A percentile compares a stretch with the other conserved stretches of the same genome.
Evolutionary conservation across 1,140 invertebrate genomes (phyloP).

Genomic region (Pissodes strobi): DNA sequence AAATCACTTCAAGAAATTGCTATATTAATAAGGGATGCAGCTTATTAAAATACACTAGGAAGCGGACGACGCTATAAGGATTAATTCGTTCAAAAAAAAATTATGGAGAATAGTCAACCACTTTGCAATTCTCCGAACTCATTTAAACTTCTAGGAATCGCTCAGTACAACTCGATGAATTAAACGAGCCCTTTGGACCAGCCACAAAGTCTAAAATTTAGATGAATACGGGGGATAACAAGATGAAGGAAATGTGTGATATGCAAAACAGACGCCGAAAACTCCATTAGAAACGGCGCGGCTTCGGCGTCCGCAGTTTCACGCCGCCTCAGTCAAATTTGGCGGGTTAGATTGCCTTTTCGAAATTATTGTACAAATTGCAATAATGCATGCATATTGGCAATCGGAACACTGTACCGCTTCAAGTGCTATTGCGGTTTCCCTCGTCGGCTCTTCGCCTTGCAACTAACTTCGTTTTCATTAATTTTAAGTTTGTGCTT

Average conservation of each 20-base stretch:
- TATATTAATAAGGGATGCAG: too few species aligned
- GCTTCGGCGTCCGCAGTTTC: slow-evolving; percentile 1
- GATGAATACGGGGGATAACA: slow-evolving; percentile 32
- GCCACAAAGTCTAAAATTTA: slow-evolving; percentile 30
- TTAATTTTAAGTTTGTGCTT: slow-evolving; percentile 23
- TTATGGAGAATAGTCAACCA: too few species aligned
- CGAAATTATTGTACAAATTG: slow-evolving; percentile 54
- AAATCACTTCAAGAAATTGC: too few species aligned
- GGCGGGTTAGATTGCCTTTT: slow-evolving; percentile 46
- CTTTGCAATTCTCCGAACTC: too few species aligned
- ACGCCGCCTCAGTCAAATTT: slow-evolving; percentile 29
- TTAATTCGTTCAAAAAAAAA: too few species aligned
- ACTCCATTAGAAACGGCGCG: slow-evolving; percentile 34
- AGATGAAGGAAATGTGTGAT: slow-evolving; percentile 39
- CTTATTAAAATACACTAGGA: too few species aligned
- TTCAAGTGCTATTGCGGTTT: slow-evolving; percentile 5
- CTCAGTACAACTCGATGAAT: slow-evolving; percentile 13
- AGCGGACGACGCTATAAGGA: too few species aligned
- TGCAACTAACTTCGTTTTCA: slow-evolving; percentile 22
- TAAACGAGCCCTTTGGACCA: slow-evolving; percentile 16
- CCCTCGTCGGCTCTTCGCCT: slow-evolving; percentile 1
- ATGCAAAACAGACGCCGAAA: slow-evolving; percentile 38
- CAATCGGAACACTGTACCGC: slow-evolving; percentile 43
- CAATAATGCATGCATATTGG: slow-evolving; percentile 55
- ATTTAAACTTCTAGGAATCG: too few species aligned